These are phyloP conservation scores for Forbesichthys papilliferus DNA, from an alignment of 2,113 vertebrate genomes.

Conservation along the genomic window DNA sequence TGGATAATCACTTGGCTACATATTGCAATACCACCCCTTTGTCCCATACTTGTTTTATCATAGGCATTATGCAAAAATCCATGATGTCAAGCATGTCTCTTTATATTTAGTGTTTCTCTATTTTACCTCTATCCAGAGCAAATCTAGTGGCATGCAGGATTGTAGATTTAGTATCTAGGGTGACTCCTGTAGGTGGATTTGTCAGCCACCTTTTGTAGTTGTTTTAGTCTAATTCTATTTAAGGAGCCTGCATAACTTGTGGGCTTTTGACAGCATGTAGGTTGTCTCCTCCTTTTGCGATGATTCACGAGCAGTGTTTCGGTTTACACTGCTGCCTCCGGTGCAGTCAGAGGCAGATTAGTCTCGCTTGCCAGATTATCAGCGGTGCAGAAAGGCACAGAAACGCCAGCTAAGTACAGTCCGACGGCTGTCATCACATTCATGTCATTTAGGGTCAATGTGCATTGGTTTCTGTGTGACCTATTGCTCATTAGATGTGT, in stretches of 20 bases:
- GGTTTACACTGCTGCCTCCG: conserved; percentile 58
- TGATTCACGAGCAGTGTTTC: conserved; percentile 68
- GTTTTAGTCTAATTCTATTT: conserved; percentile 73
- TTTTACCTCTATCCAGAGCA: conserved; percentile 24
- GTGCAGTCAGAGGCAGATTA: conserved; percentile 53
- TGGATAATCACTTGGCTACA: not conserved
- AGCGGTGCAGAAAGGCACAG: conserved; percentile 42
- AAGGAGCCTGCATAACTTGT: conserved; percentile 68
- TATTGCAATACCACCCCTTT: conserved; percentile 9
- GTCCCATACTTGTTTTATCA: not conserved
- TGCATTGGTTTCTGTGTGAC: conserved; percentile 57
- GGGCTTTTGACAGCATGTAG: conserved; percentile 63
- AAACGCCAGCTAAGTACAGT: conserved; percentile 55
- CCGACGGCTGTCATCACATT: conserved; percentile 50
- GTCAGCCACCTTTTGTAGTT: conserved; percentile 20
- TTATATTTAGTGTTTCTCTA: conserved; percentile 13
- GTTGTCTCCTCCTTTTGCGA: conserved; percentile 57
- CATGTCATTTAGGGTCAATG: conserved; percentile 66
- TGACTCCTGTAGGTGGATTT: too few relatives aligned
- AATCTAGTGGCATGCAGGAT: conserved; percentile 29
- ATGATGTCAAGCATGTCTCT: not conserved
- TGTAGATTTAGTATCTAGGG: not conserved
- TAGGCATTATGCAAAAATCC: too few relatives aligned
- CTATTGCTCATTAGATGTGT: conserved; percentile 60
- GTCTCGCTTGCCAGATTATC: conserved; percentile 59